Evolutionary conservation across 2,888 invertebrate genomes (phyloP).

Genomic region (Epiblema foenella): DNA sequence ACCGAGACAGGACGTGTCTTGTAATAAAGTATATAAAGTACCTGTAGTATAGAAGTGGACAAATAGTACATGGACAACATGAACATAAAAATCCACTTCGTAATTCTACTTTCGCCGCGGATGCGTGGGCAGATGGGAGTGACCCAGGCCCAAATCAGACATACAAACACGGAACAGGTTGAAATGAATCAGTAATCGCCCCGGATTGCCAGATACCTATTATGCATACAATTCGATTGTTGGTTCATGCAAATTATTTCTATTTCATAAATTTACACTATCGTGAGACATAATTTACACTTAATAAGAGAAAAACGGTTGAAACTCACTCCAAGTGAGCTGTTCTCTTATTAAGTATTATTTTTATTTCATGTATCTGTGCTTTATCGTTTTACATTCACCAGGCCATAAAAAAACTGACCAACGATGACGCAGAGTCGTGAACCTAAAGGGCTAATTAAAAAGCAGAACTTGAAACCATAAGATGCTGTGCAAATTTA

Average conservation of each 20-base stretch:
- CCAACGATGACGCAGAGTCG: neutral
- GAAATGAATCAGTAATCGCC: constrained; percentile 57
- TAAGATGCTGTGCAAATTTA: neutral
- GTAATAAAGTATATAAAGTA: no score
- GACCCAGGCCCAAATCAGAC: constrained; percentile 66
- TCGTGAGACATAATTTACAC: no score
- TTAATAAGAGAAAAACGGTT: no score
- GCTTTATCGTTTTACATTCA: constrained; percentile 3
- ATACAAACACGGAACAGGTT: constrained; percentile 75
- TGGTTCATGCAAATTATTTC: constrained; percentile 14
- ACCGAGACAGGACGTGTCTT: neutral
- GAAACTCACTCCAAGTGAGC: no score
- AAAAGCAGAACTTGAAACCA: neutral
- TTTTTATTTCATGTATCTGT: neutral
- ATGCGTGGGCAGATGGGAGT: constrained; percentile 65
- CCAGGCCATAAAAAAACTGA: neutral
- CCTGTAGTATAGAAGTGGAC: constrained; percentile 51
- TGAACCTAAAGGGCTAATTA: no score
- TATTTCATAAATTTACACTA: no score
- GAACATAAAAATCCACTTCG: constrained; percentile 59
- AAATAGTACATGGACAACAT: constrained; percentile 55
- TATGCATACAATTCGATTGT: constrained; percentile 26
- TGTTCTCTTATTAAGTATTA: no score
- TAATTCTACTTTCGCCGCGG: constrained; percentile 58
- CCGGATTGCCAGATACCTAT: constrained; percentile 20